Evolutionary conservation across 1,140 invertebrate genomes (phyloP).

Genomic region (Drosophila lowei): DNA sequence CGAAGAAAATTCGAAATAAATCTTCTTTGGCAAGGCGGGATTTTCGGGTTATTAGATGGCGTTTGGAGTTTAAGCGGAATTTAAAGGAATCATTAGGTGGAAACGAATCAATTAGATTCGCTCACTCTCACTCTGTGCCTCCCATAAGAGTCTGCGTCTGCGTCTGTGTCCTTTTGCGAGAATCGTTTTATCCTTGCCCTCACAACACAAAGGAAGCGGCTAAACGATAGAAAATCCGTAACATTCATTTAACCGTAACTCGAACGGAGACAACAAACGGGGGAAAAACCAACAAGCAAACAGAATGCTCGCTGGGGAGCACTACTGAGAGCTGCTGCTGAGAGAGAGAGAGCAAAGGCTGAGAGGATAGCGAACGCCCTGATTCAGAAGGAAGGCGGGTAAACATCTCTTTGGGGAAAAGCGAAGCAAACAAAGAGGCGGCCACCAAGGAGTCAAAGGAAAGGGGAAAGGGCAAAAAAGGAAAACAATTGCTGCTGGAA

Average conservation of each 20-base stretch:
- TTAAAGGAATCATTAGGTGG: slow-evolving; percentile 31
- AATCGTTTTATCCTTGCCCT: neutral
- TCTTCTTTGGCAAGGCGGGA: slow-evolving; percentile 27
- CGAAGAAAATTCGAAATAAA: slow-evolving; percentile 32
- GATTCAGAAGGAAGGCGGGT: no score
- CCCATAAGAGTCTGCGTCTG: no score
- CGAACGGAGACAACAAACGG: slow-evolving; percentile 1
- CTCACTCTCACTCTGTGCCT: no score
- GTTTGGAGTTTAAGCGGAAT: neutral
- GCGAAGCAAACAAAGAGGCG: slow-evolving; percentile 13
- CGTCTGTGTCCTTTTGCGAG: neutral
- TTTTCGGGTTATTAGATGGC: slow-evolving; percentile 25
- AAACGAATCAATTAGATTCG: slow-evolving; percentile 35
- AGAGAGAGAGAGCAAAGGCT: neutral
- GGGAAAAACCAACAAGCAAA: slow-evolving; percentile 12
- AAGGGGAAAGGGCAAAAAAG: slow-evolving; percentile 26
- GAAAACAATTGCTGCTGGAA: no score
- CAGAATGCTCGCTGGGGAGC: no score
- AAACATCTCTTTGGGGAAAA: no score
- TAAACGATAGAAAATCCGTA: slow-evolving; percentile 55
- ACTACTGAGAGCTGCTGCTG: no score
- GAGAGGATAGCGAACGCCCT: no score
- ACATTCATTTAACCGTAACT: slow-evolving; percentile 56
- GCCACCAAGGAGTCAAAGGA: slow-evolving; percentile 24
- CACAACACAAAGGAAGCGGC: slow-evolving; percentile 12